Evolutionary conservation across 2,797 vertebrate genomes (phyloP).

Genomic region (Ctenopoma kingsleyae): DNA sequence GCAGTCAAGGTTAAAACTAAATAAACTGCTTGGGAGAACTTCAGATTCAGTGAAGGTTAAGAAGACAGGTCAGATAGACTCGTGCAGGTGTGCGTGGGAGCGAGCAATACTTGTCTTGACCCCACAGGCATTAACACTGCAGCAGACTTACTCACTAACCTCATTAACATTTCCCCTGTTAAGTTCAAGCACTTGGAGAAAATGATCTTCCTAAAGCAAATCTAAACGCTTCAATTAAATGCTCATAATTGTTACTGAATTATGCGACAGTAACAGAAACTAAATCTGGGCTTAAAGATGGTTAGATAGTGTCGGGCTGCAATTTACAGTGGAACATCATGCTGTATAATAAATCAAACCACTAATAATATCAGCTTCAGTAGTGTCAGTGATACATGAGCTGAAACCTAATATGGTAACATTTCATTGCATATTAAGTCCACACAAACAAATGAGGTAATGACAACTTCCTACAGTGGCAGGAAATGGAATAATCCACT

Average conservation of each 20-base stretch:
- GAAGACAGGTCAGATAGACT: conserved; percentile 54
- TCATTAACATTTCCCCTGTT: conserved; percentile 82
- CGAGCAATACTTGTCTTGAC: conserved; percentile 58
- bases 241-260: conserved; percentile 58
- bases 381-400: not conserved
- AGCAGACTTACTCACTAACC: conserved; percentile 70
- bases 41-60: conserved; percentile 49
- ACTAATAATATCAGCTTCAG: conserved; percentile 32
- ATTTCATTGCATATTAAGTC: conserved; percentile 19
- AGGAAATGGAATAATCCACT: conserved; percentile 14
- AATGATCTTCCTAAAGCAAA: conserved; percentile 70
- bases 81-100: conserved; percentile 77
- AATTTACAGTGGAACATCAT: conserved; percentile 5
- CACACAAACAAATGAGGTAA: conserved; percentile 28
- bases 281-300: conserved; percentile 21
- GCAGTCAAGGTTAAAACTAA: conserved; percentile 29
- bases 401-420: conserved; percentile 27
- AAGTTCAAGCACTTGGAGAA: conserved; percentile 74
- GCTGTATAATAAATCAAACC: conserved; percentile 29
- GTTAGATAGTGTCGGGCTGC: conserved; percentile 8
- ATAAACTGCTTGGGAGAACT: conserved; percentile 17
- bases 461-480: conserved; percentile 13
- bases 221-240: conserved; percentile 62
- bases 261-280: conserved; percentile 12
- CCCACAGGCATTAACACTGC: conserved; percentile 60